Percentiles rank a stretch among this genome's conserved stretches.
phyloP scores from a whole-genome alignment of 2,797 vertebrate genomes.

The Melanotaenia pygmaea region DNA sequence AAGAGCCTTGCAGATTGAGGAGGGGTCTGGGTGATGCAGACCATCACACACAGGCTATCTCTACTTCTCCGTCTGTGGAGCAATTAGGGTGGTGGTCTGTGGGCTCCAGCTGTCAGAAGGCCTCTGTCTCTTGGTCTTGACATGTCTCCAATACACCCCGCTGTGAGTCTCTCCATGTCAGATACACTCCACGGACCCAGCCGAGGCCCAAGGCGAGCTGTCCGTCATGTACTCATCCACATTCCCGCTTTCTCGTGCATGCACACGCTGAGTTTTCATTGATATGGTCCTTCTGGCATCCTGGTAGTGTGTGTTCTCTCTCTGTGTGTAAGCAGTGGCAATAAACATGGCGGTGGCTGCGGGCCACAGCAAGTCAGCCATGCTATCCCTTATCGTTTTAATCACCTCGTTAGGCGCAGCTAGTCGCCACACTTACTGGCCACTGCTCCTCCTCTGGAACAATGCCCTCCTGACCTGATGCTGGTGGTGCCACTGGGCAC shows the following conservation, averaged over 20 bases:
- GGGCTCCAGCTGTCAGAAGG: conserved; percentile 81
- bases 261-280: conserved; percentile 45
- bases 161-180: conserved; percentile 76
- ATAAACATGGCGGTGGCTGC: conserved; percentile 72
- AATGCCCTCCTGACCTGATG: conserved; percentile 67
- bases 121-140: conserved; percentile 78
- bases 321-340: conserved; percentile 42
- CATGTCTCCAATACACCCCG: conserved; percentile 76
- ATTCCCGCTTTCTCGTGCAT: conserved; percentile 25
- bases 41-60: conserved; percentile 54
- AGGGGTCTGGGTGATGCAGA: conserved; percentile 52
- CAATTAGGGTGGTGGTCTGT: conserved; percentile 74
- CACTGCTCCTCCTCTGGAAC: conserved; percentile 77
- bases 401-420: conserved; percentile 85
- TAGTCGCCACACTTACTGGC: conserved; percentile 77
- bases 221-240: conserved; percentile 49
- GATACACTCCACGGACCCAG: conserved; percentile 62
- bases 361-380: conserved; percentile 88
- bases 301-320: conserved; percentile 38
- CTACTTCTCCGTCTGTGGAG: conserved; percentile 65
- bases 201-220: conserved; percentile 71
- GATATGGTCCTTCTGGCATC: conserved; percentile 71
- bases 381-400: conserved; percentile 84
- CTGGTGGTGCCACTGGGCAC: conserved; percentile 84
- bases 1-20: conserved; percentile 59